Evolutionary conservation across 2,113 vertebrate genomes (phyloP).

Genomic region (Cynopterus brachyotis): DNA sequence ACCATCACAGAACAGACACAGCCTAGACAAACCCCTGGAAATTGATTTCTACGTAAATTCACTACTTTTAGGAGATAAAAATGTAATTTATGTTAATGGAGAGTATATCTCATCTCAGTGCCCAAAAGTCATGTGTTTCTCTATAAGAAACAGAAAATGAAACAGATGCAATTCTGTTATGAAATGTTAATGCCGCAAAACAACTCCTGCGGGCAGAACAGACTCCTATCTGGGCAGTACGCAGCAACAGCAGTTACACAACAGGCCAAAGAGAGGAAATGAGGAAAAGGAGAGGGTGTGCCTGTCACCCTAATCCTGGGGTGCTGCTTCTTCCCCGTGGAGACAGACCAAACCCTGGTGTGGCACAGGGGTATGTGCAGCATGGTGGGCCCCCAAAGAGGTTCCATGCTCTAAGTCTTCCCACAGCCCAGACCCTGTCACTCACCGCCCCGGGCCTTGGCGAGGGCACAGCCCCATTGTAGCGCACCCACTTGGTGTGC

Average conservation of each 20-base stretch:
- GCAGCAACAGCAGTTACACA: rapidly evolving
- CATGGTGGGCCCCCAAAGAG: neutral
- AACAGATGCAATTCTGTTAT: rapidly evolving
- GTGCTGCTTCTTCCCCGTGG: rapidly evolving
- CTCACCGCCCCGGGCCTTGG: slow-evolving; percentile 96
- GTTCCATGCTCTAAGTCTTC: neutral
- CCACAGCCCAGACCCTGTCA: neutral
- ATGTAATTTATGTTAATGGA: neutral
- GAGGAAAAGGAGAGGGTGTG: no score
- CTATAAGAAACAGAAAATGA: neutral
- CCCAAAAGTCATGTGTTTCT: neutral
- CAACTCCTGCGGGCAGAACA: rapidly evolving
- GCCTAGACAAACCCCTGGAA: neutral
- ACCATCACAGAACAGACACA: no score
- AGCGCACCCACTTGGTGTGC: slow-evolving; percentile 96
- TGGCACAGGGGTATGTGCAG: neutral
- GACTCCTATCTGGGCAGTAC: neutral
- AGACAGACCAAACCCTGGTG: rapidly evolving
- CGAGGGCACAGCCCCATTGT: slow-evolving; percentile 90
- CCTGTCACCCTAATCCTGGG: rapidly evolving
- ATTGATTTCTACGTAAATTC: neutral
- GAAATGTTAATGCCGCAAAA: neutral
- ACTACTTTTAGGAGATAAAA: neutral
- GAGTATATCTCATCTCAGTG: neutral
- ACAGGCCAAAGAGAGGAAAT: rapidly evolving